Conservation (phyloP, 2,888 invertebrate species). For the Campopleginae sp. region DNA sequence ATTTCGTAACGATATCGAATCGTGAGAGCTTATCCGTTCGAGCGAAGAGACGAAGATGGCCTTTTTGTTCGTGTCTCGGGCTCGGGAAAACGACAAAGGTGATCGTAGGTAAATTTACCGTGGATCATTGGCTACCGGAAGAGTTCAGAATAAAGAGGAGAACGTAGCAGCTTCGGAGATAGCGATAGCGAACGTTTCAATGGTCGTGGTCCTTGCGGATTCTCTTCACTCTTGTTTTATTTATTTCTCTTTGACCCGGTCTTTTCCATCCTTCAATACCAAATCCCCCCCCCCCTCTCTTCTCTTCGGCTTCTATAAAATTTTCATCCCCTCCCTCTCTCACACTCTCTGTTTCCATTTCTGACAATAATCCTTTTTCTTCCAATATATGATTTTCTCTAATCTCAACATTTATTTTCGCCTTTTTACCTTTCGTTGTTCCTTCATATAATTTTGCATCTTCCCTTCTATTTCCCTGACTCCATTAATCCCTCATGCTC, state of each 20-base stretch:
- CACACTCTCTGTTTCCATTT: background rate
- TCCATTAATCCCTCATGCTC: background rate
- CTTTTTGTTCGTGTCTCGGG: slow-evolving; percentile 21
- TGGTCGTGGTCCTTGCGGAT: slow-evolving; percentile 28
- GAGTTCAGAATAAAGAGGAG: slow-evolving; percentile 3
- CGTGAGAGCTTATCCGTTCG: slow-evolving; percentile 46
- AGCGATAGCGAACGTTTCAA: slow-evolving; percentile 54
- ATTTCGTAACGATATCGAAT: slow-evolving; percentile 36
- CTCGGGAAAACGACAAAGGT: slow-evolving; percentile 47
- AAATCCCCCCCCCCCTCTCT: background rate
- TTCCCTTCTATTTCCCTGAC: background rate
- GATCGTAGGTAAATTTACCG: slow-evolving; percentile 65
- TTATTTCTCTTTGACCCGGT: slow-evolving; percentile 13
- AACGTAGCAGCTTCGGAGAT: slow-evolving; percentile 32
- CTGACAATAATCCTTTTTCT: background rate
- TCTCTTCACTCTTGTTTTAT: background rate
- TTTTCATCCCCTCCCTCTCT: background rate
- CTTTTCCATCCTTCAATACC: slow-evolving; percentile 4
- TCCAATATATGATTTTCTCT: background rate
- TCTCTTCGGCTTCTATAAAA: background rate
- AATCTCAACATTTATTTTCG: background rate
- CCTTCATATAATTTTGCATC: background rate
- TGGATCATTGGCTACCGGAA: slow-evolving; percentile 55
- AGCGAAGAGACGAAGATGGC: slow-evolving; percentile 10
- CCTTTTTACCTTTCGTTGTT: background rate